Evolutionary conservation across 2,797 vertebrate genomes (phyloP).

Genomic region (Potorous gilbertii): DNA sequence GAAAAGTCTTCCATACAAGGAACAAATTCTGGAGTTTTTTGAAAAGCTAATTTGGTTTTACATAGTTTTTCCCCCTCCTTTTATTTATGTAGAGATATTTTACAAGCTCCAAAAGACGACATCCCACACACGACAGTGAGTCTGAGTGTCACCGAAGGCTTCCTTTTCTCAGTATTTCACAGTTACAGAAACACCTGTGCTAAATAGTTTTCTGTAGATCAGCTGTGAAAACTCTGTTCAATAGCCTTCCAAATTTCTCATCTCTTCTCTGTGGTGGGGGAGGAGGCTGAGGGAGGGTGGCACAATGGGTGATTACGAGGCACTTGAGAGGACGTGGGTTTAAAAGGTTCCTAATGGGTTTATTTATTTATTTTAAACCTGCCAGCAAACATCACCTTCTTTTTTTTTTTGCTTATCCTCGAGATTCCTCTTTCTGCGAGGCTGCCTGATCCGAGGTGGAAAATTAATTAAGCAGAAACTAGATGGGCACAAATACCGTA

Average conservation of each 20-base stretch:
- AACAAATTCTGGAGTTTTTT: constrained; percentile 74
- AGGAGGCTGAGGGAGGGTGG: neutral
- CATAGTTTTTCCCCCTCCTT: constrained; percentile 48
- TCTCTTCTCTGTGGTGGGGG: constrained; percentile 49
- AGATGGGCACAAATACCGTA: constrained; percentile 73
- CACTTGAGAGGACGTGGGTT: constrained; percentile 44
- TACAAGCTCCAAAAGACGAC: constrained; percentile 75
- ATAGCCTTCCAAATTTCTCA: constrained; percentile 67
- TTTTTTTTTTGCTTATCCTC: constrained; percentile 42
- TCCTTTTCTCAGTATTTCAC: constrained; percentile 73
- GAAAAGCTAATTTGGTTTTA: constrained; percentile 75
- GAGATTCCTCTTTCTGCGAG: constrained; percentile 58
- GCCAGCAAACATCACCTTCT: constrained; percentile 64
- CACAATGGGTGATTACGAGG: constrained; percentile 63
- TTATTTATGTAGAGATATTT: constrained; percentile 80
- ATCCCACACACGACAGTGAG: constrained; percentile 75
- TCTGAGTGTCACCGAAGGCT: constrained; percentile 61
- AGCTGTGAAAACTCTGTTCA: constrained; percentile 78
- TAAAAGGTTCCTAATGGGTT: constrained; percentile 55
- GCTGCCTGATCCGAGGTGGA: constrained; percentile 57
- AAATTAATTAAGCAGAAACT: constrained; percentile 80
- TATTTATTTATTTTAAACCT: neutral
- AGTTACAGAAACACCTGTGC: constrained; percentile 77
- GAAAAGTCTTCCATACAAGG: constrained; percentile 68
- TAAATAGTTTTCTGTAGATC: constrained; percentile 75